Percentiles rank a stretch among this genome's conserved stretches.
phyloP scores from a whole-genome alignment of 2,113 vertebrate genomes.

The Strix uralensis region DNA sequence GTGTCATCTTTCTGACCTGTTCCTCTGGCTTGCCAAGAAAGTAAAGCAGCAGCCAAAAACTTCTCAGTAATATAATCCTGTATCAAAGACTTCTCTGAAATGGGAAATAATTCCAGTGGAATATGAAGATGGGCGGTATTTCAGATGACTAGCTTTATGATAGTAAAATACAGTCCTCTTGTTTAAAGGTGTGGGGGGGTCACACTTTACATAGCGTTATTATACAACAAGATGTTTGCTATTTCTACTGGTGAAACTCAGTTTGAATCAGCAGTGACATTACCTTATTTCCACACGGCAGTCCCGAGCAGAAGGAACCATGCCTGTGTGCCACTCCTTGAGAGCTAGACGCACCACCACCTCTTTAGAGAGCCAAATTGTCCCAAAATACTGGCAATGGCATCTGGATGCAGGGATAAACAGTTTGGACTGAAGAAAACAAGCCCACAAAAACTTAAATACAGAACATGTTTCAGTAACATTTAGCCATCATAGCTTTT shows the following conservation, averaged over 20 bases:
- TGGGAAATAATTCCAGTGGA: background rate
- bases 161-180: background rate
- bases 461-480: background rate
- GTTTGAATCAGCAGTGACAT: background rate
- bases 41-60: background rate
- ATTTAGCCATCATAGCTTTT: background rate
- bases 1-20: background rate
- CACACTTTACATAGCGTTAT: background rate
- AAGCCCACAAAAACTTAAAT: background rate
- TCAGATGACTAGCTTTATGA: background rate
- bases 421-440: background rate
- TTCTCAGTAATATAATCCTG: background rate
- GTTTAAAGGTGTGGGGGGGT: background rate
- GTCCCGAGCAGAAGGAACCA: fast-evolving
- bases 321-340: background rate
- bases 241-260: background rate
- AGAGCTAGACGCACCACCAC: fast-evolving
- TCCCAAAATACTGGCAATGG: background rate
- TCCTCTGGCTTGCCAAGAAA: background rate
- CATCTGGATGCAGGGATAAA: background rate
- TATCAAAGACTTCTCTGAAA: background rate
- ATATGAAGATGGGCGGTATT: background rate
- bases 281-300: fast-evolving
- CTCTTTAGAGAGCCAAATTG: background rate
- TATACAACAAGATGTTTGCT: background rate